Conservation (phyloP, 2,113 vertebrate species). For the Oriolus oriolus region DNA sequence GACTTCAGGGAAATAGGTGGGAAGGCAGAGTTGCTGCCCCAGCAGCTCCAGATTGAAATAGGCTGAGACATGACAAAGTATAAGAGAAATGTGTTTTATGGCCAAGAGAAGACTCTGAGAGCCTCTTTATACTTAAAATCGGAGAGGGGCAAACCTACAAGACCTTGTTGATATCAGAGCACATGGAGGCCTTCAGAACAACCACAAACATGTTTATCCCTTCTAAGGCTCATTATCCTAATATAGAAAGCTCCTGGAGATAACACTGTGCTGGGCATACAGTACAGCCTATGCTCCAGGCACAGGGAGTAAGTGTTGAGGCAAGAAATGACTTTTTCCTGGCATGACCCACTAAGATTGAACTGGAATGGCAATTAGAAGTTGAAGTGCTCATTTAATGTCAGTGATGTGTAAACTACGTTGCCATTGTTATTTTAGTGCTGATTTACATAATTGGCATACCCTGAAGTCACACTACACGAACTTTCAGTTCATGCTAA, state of each 20-base stretch:
- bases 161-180: neutral
- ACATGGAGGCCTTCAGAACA: neutral
- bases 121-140: neutral
- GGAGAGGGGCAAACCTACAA: neutral
- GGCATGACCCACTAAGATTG: slow-evolving; percentile 63
- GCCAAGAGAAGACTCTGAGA: neutral
- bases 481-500: slow-evolving; percentile 39
- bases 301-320: slow-evolving; percentile 41
- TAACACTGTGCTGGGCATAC: neutral
- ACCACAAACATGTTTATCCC: neutral
- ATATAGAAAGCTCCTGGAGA: slow-evolving; percentile 27
- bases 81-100: neutral
- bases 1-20: neutral
- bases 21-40: neutral
- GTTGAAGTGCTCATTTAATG: slow-evolving; percentile 68
- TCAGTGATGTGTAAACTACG: slow-evolving; percentile 68
- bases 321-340: slow-evolving; percentile 65
- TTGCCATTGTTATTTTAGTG: slow-evolving; percentile 71
- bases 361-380: slow-evolving; percentile 71
- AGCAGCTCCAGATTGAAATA: neutral
- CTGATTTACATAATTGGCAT: slow-evolving; percentile 72
- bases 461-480: slow-evolving; percentile 60
- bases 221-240: slow-evolving; percentile 2
- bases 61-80: neutral
- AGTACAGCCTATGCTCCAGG: slow-evolving; percentile 32